Evolutionary conservation across 2,797 vertebrate species (phyloP).

Genomic region (Tadarida brasiliensis): DNA sequence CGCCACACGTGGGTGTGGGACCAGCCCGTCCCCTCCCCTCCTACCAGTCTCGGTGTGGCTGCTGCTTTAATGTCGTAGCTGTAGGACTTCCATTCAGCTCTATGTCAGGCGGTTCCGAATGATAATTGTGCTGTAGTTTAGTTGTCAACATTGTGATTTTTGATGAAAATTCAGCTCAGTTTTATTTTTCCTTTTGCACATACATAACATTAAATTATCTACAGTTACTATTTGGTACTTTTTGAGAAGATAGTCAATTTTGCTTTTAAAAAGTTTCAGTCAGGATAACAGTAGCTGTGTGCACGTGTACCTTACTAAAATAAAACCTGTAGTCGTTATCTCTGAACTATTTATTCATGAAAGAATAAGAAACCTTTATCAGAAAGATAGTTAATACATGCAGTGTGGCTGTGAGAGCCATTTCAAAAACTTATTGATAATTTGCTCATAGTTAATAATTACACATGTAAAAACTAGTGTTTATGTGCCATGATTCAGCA

Average conservation of each 20-base stretch:
- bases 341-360: background rate
- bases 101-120: too few relatives aligned
- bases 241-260: background rate
- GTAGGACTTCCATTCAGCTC: too few relatives aligned
- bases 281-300: background rate
- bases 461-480: slow-evolving; percentile 43
- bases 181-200: background rate
- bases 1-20: too few relatives aligned
- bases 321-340: background rate
- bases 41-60: too few relatives aligned
- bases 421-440: background rate
- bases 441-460: background rate
- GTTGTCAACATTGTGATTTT: background rate
- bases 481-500: slow-evolving; percentile 36
- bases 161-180: background rate
- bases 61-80: too few relatives aligned
- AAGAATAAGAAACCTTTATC: background rate
- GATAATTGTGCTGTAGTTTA: too few relatives aligned
- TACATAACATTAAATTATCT: background rate
- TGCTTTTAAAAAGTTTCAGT: background rate
- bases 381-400: slow-evolving; percentile 1
- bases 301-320: background rate
- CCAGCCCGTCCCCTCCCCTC: too few relatives aligned
- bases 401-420: background rate
- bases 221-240: background rate